Evolutionary conservation across 2,113 vertebrate species (phyloP), one percentile per base, ranked within the genome.

Genomic region (Prunella himalayana): DNA sequence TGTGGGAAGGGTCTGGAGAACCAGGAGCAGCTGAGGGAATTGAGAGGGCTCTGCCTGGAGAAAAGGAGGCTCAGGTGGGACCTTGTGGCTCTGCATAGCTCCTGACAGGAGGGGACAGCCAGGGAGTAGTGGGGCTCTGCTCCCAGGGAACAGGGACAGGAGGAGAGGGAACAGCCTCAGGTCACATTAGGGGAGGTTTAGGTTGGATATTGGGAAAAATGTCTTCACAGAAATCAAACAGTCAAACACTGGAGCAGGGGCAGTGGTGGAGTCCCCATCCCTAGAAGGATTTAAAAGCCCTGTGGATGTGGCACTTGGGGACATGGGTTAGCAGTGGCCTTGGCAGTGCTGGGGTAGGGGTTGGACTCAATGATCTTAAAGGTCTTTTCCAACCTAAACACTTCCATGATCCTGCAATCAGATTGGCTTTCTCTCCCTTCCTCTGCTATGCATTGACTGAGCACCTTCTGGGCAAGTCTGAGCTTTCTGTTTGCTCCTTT

Each of bases 371-470:
- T 61, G 68, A 91, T 56, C 61, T 37, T 49, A 49, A 61, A 63
- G 49, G 61, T 69, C 76, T 81, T 75, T 81, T 86, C 69, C 82
- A 81, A 69, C 49, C 54, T 63, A 44, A 86, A 33, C 35, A 30
- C 44, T 75, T 75, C 47, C 35, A 49, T 30, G 21, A 30, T 42
- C 50, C 47, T 81, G 54, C 57, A 83, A 66, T 88, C 68, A 82
- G 63, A 76, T 83, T 88, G 85, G 42, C 70, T 91, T 96, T 94
- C 75, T 90, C 66, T 94, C 31, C 66, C 57, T 75, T 84, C n/a
- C 70, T 87, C 73, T 77, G 35, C 87, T 90, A 1, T 69, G 85
- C 87, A 70, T 27, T 90, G 92, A 39, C 78, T 69, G 66, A 96
- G 78, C 71, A 79, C 68, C 71, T 83, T 73, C 90, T 94, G 87